Conservation (phyloP, 1,140 invertebrate genomes). For the Sitobion miscanthi region DNA sequence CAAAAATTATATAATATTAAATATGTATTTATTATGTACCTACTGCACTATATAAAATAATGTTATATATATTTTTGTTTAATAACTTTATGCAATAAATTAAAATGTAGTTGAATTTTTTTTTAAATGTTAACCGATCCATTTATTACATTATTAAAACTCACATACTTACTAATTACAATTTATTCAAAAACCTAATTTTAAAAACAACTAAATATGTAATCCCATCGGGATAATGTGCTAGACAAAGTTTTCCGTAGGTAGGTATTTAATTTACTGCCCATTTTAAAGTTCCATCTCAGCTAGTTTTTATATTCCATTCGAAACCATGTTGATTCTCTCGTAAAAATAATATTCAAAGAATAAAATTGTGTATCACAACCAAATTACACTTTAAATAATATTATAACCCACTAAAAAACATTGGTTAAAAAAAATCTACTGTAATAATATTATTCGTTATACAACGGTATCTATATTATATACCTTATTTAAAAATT, state of each 20-base stretch:
- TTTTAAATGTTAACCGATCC: background rate
- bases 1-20: background rate
- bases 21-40: background rate
- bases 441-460: background rate
- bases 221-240: slow-evolving; percentile 20
- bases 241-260: slow-evolving; percentile 17
- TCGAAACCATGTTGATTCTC: background rate
- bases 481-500: background rate
- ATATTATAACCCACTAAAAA: background rate
- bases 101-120: background rate
- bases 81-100: background rate
- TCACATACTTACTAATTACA: background rate
- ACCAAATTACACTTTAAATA: background rate
- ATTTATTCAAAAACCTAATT: slow-evolving; percentile 33
- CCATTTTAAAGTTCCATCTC: background rate
- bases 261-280: slow-evolving; percentile 14
- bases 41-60: background rate
- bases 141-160: background rate
- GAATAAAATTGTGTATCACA: background rate
- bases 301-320: background rate
- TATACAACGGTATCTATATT: background rate
- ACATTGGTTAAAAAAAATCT: background rate
- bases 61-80: background rate
- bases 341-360: background rate
- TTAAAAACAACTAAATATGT: slow-evolving; percentile 25